Conservation (phyloP, 2,888 invertebrate genomes). For the Agrenia bidenticulata region DNA sequence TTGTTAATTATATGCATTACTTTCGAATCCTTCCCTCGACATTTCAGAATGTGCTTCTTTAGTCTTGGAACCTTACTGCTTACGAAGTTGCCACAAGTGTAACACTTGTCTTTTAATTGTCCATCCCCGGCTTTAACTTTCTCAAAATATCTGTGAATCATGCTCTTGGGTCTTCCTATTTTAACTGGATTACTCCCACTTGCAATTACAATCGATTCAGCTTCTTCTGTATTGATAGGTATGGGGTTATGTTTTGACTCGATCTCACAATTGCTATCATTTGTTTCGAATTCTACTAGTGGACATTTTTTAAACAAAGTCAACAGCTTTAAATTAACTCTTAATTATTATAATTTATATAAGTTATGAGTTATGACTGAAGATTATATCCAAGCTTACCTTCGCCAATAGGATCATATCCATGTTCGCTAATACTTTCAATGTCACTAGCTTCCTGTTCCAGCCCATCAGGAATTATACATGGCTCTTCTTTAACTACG, state of each 20-base stretch:
- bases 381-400: too few relatives aligned
- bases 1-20: neutral
- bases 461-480: too few relatives aligned
- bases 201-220: neutral
- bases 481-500: too few relatives aligned
- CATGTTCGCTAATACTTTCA: too few relatives aligned
- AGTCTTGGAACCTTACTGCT: slow-evolving; percentile 4
- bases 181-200: neutral
- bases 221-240: neutral
- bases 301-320: too few relatives aligned
- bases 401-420: too few relatives aligned
- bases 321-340: too few relatives aligned
- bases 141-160: slow-evolving; percentile 15
- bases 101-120: neutral
- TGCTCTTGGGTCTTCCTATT: slow-evolving; percentile 11
- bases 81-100: slow-evolving; percentile 6
- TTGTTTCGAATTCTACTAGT: too few relatives aligned
- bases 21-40: neutral
- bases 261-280: neutral
- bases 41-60: slow-evolving; percentile 10
- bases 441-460: too few relatives aligned
- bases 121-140: neutral
- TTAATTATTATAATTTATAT: too few relatives aligned
- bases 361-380: too few relatives aligned
- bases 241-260: neutral